These are phyloP conservation scores for Stenichneumon culpator DNA, from an alignment of 2,888 invertebrate species.

Conservation along the genomic window DNA sequence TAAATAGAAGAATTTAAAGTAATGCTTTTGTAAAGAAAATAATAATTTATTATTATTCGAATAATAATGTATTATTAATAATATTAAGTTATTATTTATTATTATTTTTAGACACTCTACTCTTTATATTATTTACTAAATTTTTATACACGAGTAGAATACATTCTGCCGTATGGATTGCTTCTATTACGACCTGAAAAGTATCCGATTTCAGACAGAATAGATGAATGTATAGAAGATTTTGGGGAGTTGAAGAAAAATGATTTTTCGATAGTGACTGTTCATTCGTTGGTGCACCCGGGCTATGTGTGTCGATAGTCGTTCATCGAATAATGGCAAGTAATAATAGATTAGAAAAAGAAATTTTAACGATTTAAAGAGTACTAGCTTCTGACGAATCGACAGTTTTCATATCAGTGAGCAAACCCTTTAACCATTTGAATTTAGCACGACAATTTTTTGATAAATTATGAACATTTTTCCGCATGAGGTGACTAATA, in stretches of 20 bases:
- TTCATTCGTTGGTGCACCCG: constrained; percentile 8
- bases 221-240: not conserved
- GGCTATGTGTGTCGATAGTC: not conserved
- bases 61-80: no score
- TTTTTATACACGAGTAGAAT: not conserved
- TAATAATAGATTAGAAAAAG: not conserved
- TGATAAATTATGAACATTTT: not conserved
- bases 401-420: not conserved
- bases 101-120: not conserved
- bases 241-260: not conserved
- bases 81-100: no score
- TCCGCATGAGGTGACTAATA: not conserved
- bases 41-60: no score
- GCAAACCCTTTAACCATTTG: not conserved
- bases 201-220: not conserved
- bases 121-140: not conserved
- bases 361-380: not conserved
- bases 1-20: not conserved
- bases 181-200: not conserved
- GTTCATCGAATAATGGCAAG: not conserved
- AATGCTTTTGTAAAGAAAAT: not conserved
- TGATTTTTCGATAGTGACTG: not conserved
- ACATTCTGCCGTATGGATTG: not conserved
- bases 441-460: not conserved
- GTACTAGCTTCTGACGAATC: not conserved